Evolutionary conservation across 2,113 vertebrate species (phyloP).

Genomic region (Macroglossus sobrinus): DNA sequence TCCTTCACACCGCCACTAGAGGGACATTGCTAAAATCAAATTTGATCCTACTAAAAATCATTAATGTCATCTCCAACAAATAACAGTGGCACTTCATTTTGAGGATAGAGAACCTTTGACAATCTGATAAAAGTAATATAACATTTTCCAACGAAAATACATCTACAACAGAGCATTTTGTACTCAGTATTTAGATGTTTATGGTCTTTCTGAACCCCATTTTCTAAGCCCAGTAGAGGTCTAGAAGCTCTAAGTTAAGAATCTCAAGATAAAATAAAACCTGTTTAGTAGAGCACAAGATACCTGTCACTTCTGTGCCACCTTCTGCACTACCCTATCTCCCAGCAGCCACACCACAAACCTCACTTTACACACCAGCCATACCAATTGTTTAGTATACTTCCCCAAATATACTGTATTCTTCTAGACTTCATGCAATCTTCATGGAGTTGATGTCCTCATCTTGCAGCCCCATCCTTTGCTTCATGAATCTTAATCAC

Average conservation of each 20-base stretch:
- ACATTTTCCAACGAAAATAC: not conserved
- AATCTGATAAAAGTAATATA: not conserved
- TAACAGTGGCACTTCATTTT: not conserved
- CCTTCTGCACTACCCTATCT: not conserved
- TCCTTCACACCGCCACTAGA: not conserved
- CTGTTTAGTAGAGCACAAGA: not conserved
- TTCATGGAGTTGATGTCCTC: not conserved
- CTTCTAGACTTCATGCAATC: not conserved
- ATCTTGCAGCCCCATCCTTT: not conserved
- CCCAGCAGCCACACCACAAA: not conserved
- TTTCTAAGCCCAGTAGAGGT: not conserved
- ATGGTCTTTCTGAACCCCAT: not conserved
- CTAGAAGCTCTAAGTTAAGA: not conserved
- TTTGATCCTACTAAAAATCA: not conserved
- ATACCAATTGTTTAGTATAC: rapidly evolving
- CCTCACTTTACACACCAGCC: not conserved
- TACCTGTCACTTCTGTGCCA: not conserved
- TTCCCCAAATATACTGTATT: not conserved
- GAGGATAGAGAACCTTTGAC: not conserved
- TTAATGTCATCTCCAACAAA: not conserved
- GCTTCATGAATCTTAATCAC: not conserved
- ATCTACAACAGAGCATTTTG: not conserved
- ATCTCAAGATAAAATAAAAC: not conserved
- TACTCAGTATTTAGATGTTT: not conserved
- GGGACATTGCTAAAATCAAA: not conserved